Evolutionary conservation across 2,888 invertebrate species (phyloP).

Genomic region (Plagodis dolabraria): DNA sequence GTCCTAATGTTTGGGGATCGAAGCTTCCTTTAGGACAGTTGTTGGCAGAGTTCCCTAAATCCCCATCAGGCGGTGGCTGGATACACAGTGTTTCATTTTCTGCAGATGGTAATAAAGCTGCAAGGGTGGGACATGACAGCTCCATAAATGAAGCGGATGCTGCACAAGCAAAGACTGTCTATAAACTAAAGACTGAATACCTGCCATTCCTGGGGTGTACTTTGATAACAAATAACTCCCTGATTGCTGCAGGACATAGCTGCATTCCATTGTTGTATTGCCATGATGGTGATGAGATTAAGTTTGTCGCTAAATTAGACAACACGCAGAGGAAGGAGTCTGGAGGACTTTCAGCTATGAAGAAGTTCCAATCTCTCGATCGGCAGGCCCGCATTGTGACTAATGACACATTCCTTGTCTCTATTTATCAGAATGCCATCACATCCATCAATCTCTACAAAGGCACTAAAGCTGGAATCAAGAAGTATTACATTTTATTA

Average conservation of each 20-base stretch:
- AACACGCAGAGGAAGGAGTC: constrained; percentile 95
- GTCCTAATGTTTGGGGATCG: constrained; percentile 95
- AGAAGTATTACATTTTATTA: no score
- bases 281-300: constrained; percentile 88
- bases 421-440: constrained; percentile 99
- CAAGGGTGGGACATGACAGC: constrained; percentile 99
- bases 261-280: constrained; percentile 97
- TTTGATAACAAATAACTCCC: constrained; percentile 94
- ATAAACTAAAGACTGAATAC: constrained; percentile 93
- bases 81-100: constrained; percentile 98
- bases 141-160: constrained; percentile 97
- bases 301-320: constrained; percentile 94
- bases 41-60: constrained; percentile 96
- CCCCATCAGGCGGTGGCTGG: constrained; percentile 96
- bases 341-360: constrained; percentile 96
- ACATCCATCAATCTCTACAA: constrained; percentile 91
- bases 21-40: constrained; percentile 94
- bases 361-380: constrained; percentile 97
- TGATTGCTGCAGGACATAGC: constrained; percentile 97
- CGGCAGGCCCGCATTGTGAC: constrained; percentile 95
- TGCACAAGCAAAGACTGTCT: constrained; percentile 87
- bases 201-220: constrained; percentile 96
- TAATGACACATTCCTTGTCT: constrained; percentile 94
- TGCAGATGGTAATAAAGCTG: constrained; percentile 96
- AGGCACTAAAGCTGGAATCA: constrained; percentile 89